phyloP scores from a whole-genome alignment of 2,888 invertebrate species.

The Pheosia gnoma region DNA sequence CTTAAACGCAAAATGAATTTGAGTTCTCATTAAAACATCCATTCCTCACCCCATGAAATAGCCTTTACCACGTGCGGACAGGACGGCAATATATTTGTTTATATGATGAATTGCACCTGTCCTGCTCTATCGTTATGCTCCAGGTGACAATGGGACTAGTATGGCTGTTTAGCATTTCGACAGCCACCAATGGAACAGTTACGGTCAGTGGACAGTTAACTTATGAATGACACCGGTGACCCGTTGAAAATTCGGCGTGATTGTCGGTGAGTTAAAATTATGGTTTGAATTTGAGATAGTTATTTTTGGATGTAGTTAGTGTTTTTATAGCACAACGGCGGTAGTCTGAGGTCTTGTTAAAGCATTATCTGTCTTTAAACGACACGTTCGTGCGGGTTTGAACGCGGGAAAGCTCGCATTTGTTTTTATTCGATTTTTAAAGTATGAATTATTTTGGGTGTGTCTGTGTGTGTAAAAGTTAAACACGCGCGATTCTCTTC shows the following conservation, averaged over 20 bases:
- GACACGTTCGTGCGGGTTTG: no score
- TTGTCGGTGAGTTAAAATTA: neutral
- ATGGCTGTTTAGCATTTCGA: conserved; percentile 41
- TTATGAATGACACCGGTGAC: conserved; percentile 20
- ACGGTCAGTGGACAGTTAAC: conserved; percentile 53
- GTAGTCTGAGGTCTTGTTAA: no score
- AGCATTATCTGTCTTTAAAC: no score
- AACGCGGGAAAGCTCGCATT: no score
- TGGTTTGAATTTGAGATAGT: neutral
- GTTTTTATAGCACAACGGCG: no score
- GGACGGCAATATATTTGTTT: conserved; percentile 6
- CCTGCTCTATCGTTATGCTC: neutral
- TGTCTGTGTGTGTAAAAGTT: no score
- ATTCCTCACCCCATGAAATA: neutral
- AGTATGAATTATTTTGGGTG: no score
- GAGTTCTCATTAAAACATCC: no score
- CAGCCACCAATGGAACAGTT: conserved; percentile 42
- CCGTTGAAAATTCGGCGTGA: conserved; percentile 12
- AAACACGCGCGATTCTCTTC: no score
- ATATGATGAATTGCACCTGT: conserved; percentile 11
- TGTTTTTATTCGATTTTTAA: no score
- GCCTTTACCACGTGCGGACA: conserved; percentile 4
- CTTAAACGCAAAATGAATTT: no score
- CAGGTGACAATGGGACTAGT: conserved; percentile 21
- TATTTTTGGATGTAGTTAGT: neutral